These are phyloP conservation scores for Acleris emargana DNA, from an alignment of 2,888 invertebrate genomes.

Conservation along the genomic window DNA sequence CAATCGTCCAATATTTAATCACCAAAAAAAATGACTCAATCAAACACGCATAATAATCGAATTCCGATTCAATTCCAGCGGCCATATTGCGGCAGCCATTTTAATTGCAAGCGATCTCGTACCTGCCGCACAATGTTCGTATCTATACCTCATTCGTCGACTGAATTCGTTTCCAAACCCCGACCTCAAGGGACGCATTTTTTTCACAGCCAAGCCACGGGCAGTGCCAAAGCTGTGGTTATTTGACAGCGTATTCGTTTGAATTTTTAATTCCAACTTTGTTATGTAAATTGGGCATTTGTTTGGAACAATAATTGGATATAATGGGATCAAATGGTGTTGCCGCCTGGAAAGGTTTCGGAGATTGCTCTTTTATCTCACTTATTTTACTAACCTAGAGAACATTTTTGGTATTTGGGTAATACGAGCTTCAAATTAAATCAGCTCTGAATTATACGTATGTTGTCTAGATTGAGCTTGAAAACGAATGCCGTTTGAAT, in stretches of 20 bases:
- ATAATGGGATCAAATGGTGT: constrained; percentile 17
- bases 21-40: constrained; percentile 43
- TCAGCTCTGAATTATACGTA: too few species aligned
- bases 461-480: too few species aligned
- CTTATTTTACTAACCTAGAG: too few species aligned
- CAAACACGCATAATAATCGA: constrained; percentile 49
- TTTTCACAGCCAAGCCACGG: constrained; percentile 15
- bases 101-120: constrained; percentile 46
- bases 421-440: too few species aligned
- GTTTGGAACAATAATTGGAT: constrained; percentile 24
- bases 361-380: background rate
- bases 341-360: background rate
- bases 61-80: constrained; percentile 45
- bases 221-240: constrained; percentile 20
- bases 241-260: constrained; percentile 33
- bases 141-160: background rate
- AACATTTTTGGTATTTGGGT: too few species aligned
- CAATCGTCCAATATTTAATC: constrained; percentile 26
- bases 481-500: too few species aligned
- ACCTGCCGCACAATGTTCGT: constrained; percentile 13
- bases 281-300: constrained; percentile 33
- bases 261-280: constrained; percentile 36
- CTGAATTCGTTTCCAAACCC: constrained; percentile 22
- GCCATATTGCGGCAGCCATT: constrained; percentile 44
- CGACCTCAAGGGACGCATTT: constrained; percentile 28